A percentile compares a stretch with the other conserved stretches of the same genome.
phyloP scores from a whole-genome alignment of 92 coral and sea anemone species.

The Epizoanthus ramosus region DNA sequence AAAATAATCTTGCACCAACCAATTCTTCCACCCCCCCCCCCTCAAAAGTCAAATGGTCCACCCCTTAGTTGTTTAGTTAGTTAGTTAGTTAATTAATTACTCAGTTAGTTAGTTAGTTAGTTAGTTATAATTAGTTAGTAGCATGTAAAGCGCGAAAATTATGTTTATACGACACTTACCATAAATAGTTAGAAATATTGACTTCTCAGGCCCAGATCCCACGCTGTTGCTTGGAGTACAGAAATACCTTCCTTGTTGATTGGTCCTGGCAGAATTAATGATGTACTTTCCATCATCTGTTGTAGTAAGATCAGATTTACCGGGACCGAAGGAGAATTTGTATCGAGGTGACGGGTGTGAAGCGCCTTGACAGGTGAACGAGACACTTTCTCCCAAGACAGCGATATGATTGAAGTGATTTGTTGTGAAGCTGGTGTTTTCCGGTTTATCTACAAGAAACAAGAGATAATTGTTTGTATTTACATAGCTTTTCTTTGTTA shows the following conservation, averaged over 20 bases:
- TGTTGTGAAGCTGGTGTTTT: slow-evolving; percentile 1
- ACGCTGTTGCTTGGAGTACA: slow-evolving; percentile 16
- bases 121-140: too few species aligned
- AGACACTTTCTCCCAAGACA: slow-evolving; percentile 1
- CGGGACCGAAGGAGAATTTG: not conserved
- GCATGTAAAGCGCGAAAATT: too few species aligned
- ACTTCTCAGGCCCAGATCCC: slow-evolving; percentile 21
- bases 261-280: not conserved
- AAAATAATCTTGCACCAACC: too few species aligned
- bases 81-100: too few species aligned
- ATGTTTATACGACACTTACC: not conserved
- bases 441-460: slow-evolving; percentile 37
- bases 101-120: too few species aligned
- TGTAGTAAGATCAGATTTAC: not conserved
- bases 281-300: not conserved
- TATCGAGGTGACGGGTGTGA: slow-evolving; percentile 2
- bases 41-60: too few species aligned
- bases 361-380: not conserved
- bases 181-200: slow-evolving; percentile 7
- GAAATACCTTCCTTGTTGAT: not conserved
- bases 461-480: not conserved
- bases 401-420: slow-evolving; percentile 8
- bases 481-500: not conserved
- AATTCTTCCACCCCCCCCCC: too few species aligned
- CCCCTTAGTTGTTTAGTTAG: too few species aligned